A percentile compares a stretch with the other conserved stretches of the same genome.
Evolutionary conservation across 1,140 invertebrate genomes (phyloP).

Genomic region (Tribolium castaneum): DNA sequence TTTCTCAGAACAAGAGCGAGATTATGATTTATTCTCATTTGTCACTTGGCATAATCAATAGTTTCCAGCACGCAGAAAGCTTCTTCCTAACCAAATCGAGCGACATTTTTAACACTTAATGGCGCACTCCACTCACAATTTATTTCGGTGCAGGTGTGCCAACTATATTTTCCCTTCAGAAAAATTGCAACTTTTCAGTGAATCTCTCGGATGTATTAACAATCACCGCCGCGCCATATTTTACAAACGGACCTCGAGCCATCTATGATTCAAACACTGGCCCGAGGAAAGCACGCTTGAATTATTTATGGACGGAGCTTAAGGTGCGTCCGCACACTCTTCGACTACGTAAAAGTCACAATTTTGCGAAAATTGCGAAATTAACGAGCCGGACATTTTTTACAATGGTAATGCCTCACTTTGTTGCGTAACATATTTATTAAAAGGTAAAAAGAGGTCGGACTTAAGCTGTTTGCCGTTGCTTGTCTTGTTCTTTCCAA

Average conservation of each 20-base stretch:
- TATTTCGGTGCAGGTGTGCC: constrained; percentile 19
- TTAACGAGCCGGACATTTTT: not conserved
- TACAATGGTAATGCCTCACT: no score
- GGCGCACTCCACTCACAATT: not conserved
- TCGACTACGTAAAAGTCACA: not conserved
- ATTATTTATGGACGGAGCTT: constrained; percentile 24
- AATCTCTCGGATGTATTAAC: constrained; percentile 28
- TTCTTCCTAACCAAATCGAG: constrained; percentile 12
- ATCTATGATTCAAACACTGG: constrained; percentile 30
- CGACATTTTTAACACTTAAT: constrained; percentile 25
- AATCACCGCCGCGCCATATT: constrained; percentile 14
- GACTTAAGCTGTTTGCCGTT: not conserved
- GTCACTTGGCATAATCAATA: constrained; percentile 1
- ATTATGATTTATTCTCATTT: constrained; percentile 27
- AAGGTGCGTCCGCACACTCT: not conserved
- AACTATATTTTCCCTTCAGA: not conserved
- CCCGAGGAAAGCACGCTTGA: constrained; percentile 21
- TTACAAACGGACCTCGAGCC: constrained; percentile 14
- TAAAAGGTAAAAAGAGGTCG: no score
- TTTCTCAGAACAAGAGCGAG: constrained; percentile 26
- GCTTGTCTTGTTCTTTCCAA: not conserved
- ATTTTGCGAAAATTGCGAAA: not conserved
- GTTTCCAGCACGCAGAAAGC: not conserved
- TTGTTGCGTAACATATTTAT: not conserved
- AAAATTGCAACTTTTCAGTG: no score